A percentile compares a stretch with the other conserved stretches of the same genome.
Conservation (phyloP, 2,797 vertebrate genomes). For the Diceros bicornis region DNA sequence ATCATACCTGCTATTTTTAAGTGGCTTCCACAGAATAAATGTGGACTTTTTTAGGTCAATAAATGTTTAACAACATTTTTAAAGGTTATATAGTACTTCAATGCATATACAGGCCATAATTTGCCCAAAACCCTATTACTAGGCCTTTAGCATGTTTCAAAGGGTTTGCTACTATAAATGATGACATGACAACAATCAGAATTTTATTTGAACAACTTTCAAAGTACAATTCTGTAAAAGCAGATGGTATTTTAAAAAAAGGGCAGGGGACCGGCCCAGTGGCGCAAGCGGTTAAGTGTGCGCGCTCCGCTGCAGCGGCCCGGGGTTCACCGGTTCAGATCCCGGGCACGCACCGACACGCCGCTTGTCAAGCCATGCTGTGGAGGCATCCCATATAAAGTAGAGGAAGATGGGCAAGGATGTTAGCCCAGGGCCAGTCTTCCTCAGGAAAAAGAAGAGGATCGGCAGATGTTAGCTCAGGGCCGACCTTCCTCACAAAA, state of each 20-base stretch:
- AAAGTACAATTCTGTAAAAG: conserved; percentile 46
- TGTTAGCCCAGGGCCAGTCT: too few relatives aligned
- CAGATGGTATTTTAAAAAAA: not conserved
- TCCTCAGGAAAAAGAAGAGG: too few relatives aligned
- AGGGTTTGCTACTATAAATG: conserved; percentile 15
- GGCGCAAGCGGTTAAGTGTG: too few relatives aligned
- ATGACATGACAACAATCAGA: not conserved
- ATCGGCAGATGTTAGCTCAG: too few relatives aligned
- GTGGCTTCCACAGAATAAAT: conserved; percentile 21
- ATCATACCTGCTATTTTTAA: conserved; percentile 48
- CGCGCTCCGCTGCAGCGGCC: too few relatives aligned
- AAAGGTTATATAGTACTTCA: not conserved
- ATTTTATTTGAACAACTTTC: conserved; percentile 51
- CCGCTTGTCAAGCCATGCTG: too few relatives aligned
- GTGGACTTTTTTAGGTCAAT: not conserved
- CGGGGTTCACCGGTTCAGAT: too few relatives aligned
- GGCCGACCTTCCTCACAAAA: too few relatives aligned
- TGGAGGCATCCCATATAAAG: too few relatives aligned
- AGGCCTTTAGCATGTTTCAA: conserved; percentile 16
- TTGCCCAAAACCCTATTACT: not conserved
- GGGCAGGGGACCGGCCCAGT: too few relatives aligned
- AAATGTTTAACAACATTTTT: conserved; percentile 47
- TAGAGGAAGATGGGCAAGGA: too few relatives aligned
- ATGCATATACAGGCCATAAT: not conserved
- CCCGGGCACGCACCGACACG: too few relatives aligned